These are phyloP conservation scores for Neuroterus valhalla DNA, from an alignment of 1,140 invertebrate genomes.

Conservation along the genomic window DNA sequence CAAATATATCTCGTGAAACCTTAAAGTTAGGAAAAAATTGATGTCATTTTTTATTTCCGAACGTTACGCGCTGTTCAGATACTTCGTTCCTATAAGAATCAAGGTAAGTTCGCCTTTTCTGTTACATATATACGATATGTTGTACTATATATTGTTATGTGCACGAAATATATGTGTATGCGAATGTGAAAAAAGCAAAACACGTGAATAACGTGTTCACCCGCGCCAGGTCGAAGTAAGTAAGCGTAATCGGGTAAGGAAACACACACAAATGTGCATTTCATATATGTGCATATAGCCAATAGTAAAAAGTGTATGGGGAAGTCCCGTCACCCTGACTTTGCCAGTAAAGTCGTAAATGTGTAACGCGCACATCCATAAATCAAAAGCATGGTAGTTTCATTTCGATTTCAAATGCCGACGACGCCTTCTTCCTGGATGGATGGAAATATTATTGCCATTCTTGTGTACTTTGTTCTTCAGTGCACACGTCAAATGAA, in stretches of 20 bases:
- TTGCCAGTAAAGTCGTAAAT: conserved; percentile 55
- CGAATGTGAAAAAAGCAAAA: no score
- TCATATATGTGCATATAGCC: conserved; percentile 37
- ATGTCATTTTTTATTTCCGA: no score
- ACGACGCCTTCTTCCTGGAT: conserved; percentile 22
- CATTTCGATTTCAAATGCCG: conserved; percentile 39
- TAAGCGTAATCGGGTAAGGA: conserved; percentile 42
- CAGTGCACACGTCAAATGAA: conserved; percentile 6
- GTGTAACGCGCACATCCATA: conserved; percentile 54
- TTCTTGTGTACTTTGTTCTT: conserved; percentile 8
- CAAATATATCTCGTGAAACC: no score
- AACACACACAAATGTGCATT: conserved; percentile 46
- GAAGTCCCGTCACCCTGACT: conserved; percentile 53
- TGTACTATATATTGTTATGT: no score
- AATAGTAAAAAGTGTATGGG: conserved; percentile 47
- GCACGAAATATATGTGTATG: no score
- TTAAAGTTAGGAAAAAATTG: no score
- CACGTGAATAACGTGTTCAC: not conserved
- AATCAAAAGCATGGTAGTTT: conserved; percentile 53
- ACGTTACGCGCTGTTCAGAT: no score
- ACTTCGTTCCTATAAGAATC: no score
- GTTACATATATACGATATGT: no score
- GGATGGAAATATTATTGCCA: conserved; percentile 15
- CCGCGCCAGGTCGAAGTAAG: not conserved
- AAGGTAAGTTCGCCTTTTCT: no score